Evolutionary conservation across 2,888 invertebrate species (phyloP).

Genomic region (Ormyrus labotus): DNA sequence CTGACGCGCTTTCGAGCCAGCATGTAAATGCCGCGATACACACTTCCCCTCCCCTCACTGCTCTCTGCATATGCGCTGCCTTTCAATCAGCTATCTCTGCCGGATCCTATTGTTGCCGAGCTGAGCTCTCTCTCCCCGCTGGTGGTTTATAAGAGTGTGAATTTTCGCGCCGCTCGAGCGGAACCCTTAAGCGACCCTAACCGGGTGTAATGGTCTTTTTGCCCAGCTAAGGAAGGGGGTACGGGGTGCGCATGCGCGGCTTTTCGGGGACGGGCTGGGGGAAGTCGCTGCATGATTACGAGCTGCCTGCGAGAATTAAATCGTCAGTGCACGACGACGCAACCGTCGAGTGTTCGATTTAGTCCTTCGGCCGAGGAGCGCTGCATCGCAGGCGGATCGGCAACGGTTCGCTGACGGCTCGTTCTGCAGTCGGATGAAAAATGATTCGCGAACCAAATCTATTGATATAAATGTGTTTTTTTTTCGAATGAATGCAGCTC

Average conservation of each 20-base stretch:
- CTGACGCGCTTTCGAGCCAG: not conserved
- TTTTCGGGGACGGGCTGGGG: no score
- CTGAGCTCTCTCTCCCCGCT: constrained; percentile 24
- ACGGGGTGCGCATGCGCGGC: no score
- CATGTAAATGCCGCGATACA: constrained; percentile 1
- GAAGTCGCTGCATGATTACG: not conserved
- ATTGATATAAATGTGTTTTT: no score
- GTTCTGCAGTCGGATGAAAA: no score
- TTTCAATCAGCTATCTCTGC: constrained; percentile 41
- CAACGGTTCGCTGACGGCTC: no score
- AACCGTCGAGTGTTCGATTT: no score
- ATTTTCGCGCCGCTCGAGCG: constrained; percentile 14
- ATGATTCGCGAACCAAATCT: no score
- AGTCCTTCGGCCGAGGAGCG: no score
- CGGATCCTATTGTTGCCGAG: not conserved
- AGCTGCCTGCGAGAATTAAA: constrained; percentile 47
- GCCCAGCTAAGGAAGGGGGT: no score
- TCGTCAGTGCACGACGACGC: not conserved
- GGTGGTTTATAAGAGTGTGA: not conserved
- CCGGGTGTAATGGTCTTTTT: no score
- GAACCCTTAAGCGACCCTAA: constrained; percentile 3
- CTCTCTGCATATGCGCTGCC: not conserved
- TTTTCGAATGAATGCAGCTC: no score
- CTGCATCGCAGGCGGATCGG: no score
- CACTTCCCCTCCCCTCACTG: not conserved